Evolutionary conservation across 2,888 invertebrate species (phyloP).

Genomic region (Chorisops tibialis): DNA sequence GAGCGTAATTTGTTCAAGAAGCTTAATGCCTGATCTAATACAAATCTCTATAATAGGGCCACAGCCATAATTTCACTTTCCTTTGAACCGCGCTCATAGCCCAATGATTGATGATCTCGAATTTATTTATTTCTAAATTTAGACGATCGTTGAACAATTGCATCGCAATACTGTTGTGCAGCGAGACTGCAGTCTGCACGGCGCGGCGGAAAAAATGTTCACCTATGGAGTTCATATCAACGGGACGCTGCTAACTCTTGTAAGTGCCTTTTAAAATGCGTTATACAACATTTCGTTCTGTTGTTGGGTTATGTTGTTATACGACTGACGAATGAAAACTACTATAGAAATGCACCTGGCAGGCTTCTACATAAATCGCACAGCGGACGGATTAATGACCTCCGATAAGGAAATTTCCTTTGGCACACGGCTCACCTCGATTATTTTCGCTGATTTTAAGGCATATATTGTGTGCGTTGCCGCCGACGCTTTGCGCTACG

Average conservation of each 20-base stretch:
- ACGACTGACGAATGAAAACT: slow-evolving; percentile 13
- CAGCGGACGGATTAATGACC: slow-evolving; percentile 17
- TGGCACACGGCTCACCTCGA: slow-evolving; percentile 1
- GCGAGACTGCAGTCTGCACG: background rate
- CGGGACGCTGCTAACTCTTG: background rate
- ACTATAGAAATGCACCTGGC: slow-evolving; percentile 10
- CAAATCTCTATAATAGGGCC: no score
- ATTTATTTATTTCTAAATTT: slow-evolving; percentile 22
- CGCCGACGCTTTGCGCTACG: no score
- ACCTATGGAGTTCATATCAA: background rate
- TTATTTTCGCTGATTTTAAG: slow-evolving; percentile 11
- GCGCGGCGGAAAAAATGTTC: background rate
- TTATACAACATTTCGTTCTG: slow-evolving; percentile 6
- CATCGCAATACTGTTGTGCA: background rate
- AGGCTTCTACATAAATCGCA: slow-evolving; percentile 21
- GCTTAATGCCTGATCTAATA: background rate
- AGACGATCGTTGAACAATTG: slow-evolving; percentile 14
- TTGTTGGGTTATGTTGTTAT: no score
- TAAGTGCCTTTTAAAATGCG: background rate
- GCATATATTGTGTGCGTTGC: background rate
- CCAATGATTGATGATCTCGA: slow-evolving; percentile 19
- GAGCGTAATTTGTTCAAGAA: no score
- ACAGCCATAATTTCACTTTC: slow-evolving; percentile 21
- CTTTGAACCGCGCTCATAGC: slow-evolving; percentile 5
- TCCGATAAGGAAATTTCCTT: slow-evolving; percentile 21